Conservation (phyloP, 2,888 invertebrate genomes). For the Drosophila diplacantha region DNA sequence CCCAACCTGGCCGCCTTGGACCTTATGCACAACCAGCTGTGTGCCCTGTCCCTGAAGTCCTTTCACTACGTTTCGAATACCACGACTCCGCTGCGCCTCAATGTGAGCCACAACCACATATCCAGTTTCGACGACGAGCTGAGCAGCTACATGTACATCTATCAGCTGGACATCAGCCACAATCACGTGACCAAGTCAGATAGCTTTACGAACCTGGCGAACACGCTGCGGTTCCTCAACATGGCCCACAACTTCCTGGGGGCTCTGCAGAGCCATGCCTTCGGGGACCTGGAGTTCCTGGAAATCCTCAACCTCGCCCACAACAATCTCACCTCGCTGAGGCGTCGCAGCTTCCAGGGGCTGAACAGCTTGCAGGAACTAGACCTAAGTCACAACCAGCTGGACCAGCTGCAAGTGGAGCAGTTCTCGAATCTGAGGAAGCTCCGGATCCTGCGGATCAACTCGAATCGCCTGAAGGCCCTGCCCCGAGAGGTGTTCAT, state of each 20-base stretch:
- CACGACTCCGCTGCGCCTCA: constrained; percentile 84
- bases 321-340: constrained; percentile 85
- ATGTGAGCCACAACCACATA: constrained; percentile 84
- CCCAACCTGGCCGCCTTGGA: constrained; percentile 88
- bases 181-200: constrained; percentile 84
- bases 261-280: constrained; percentile 85
- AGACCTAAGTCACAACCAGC: constrained; percentile 86
- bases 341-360: constrained; percentile 87
- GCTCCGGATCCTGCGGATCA: constrained; percentile 85
- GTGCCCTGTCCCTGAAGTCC: constrained; percentile 82
- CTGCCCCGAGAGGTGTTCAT: constrained; percentile 88
- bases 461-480: constrained; percentile 85
- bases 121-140: constrained; percentile 75
- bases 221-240: constrained; percentile 83
- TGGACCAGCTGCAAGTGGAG: constrained; percentile 87
- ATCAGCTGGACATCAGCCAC: constrained; percentile 84
- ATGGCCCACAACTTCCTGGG: constrained; percentile 86
- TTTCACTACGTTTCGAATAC: constrained; percentile 84
- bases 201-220: constrained; percentile 82
- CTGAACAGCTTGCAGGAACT: constrained; percentile 86
- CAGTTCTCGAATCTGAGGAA: constrained; percentile 88
- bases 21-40: constrained; percentile 87
- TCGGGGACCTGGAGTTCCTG: constrained; percentile 84
- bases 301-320: constrained; percentile 86
- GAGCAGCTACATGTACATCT: constrained; percentile 80